Conservation (phyloP, 2,797 vertebrate genomes). For the Linurgus olivaceus region DNA sequence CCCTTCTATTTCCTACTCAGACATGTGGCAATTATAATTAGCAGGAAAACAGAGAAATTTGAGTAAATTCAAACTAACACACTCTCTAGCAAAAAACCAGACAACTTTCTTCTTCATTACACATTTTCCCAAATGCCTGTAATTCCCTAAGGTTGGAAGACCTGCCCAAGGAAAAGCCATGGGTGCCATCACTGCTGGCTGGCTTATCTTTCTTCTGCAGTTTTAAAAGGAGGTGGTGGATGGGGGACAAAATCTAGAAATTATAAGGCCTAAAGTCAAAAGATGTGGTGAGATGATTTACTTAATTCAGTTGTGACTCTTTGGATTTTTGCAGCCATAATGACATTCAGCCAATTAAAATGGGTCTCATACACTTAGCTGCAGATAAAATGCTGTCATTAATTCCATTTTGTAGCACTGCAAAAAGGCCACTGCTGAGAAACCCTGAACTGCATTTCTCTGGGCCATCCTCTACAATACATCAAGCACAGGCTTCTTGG, state of each 20-base stretch:
- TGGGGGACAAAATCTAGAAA: neutral
- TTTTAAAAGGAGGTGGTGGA: neutral
- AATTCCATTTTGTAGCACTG: neutral
- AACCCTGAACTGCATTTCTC: neutral
- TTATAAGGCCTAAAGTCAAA: neutral
- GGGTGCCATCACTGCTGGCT: neutral
- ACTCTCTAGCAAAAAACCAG: neutral
- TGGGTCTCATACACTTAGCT: neutral
- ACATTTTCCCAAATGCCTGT: neutral
- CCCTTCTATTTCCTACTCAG: neutral
- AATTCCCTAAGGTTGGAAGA: neutral
- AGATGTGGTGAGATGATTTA: neutral
- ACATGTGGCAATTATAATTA: neutral
- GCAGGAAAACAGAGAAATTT: neutral
- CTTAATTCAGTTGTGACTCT: neutral
- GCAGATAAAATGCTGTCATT: rapidly evolving
- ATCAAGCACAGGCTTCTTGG: neutral
- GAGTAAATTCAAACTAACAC: neutral
- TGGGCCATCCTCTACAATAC: neutral
- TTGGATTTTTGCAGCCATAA: neutral
- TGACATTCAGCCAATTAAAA: neutral
- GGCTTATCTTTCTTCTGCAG: neutral
- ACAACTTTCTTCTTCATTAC: neutral
- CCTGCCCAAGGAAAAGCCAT: neutral
- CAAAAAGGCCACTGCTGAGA: neutral